Evolutionary conservation across 2,113 vertebrate genomes (phyloP), one percentile per base, ranked within the genome.

Genomic region (Sprattus sprattus): DNA sequence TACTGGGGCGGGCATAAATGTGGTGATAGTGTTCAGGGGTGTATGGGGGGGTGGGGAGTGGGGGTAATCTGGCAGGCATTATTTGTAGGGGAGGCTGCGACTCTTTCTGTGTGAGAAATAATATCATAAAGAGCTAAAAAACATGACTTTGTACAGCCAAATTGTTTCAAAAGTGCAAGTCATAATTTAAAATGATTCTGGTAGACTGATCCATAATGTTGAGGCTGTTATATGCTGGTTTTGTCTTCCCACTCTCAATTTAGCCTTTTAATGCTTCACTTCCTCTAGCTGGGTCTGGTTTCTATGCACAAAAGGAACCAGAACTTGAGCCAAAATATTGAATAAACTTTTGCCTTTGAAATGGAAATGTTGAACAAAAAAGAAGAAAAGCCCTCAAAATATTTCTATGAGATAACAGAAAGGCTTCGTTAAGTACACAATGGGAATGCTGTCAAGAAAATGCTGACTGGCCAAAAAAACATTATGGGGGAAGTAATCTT

Each of bases 1-100:
- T 83, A 93, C 89, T 87, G 86, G 91, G 87, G 71, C 39, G 84
- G 86, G 64, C 71, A 39, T 81, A 71, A 45, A 60, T 44, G 78
- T 86, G 90, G 85, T 87, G 78, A 83, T 90, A 81, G 84, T 86
- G 82, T 16, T 64, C 9, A 15, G 25, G 45, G 25, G 39, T 6
- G n/a, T n/a, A n/a, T n/a, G 25, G 45, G 50, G 4, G 46, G 44
- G 57, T 49, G 83, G 87, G 84, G 86, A 88, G 49, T 84, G 75
- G 50, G n/a, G 71, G 71, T 3, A 47, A 83, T 64, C 20, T 82
- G 16, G 87, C 86, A 88, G 87, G 85, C 90, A 88, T 88, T 83
- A 86, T 86, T 84, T 22, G 45, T 39, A 15, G 22, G 84, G 45
- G 57, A 15, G 46, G 22, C 47, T 78, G 28, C 11, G 32, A 39